Evolutionary conservation across 2,113 vertebrate species (phyloP).

Genomic region (Gopherus flavomarginatus): DNA sequence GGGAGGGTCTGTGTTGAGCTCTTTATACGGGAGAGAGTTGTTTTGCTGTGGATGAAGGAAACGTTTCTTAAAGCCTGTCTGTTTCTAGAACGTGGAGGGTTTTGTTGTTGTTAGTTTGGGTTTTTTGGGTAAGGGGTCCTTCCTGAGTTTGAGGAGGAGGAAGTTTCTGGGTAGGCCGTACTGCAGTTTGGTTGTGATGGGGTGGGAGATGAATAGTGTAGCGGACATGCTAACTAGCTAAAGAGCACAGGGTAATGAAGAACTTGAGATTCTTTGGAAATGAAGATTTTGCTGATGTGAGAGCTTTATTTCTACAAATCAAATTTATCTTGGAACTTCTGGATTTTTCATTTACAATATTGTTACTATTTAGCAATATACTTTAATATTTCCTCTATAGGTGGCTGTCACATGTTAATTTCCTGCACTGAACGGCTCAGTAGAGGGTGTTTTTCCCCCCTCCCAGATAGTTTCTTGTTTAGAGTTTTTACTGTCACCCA

Average conservation of each 20-base stretch:
- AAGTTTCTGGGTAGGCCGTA: not conserved
- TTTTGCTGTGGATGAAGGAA: not conserved
- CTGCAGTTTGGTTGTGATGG: not conserved
- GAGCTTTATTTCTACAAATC: not conserved
- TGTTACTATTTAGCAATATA: not conserved
- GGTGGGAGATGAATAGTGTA: not conserved
- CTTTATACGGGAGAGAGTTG: not conserved
- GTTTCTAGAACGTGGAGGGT: not conserved
- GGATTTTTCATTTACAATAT: rapidly evolving
- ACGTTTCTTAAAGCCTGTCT: not conserved
- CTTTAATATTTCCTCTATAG: rapidly evolving
- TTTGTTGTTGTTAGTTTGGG: too few relatives aligned
- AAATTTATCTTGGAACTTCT: not conserved
- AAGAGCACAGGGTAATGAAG: not conserved
- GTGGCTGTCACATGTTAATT: not conserved
- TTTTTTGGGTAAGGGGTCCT: not conserved
- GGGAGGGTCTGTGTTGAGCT: conserved; percentile 23
- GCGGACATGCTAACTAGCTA: rapidly evolving
- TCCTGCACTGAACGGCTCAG: not conserved
- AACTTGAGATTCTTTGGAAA: rapidly evolving
- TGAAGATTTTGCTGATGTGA: not conserved
- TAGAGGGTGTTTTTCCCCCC: not conserved
- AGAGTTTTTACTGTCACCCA: not conserved
- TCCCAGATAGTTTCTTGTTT: rapidly evolving
- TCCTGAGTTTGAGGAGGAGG: not conserved